Evolutionary conservation across 1,140 invertebrate species (phyloP).

Genomic region (Hylaeus anthracinus): DNA sequence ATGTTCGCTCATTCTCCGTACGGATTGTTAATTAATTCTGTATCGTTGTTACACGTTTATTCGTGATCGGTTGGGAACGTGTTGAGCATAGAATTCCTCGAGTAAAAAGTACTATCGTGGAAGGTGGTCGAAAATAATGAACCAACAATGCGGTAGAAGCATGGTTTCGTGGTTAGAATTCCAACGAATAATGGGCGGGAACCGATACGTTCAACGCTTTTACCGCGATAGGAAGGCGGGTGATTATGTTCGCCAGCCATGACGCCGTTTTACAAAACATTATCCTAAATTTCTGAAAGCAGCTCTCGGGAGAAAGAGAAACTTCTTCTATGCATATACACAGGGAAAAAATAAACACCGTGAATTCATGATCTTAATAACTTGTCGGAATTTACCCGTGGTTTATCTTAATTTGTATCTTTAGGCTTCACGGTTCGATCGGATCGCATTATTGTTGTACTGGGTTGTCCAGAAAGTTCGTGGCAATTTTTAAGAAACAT

Average conservation of each 20-base stretch:
- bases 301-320: constrained; percentile 17
- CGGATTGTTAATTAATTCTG: no score
- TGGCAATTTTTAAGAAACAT: no score
- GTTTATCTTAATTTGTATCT: background rate
- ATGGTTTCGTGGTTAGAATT: constrained; percentile 12
- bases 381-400: background rate
- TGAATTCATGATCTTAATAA: constrained; percentile 1
- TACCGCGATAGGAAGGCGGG: constrained; percentile 37
- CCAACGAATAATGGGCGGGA: constrained; percentile 10
- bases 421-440: background rate
- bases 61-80: no score
- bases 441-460: constrained; percentile 15
- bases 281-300: constrained; percentile 22
- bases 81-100: background rate
- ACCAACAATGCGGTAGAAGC: background rate
- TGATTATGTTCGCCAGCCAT: constrained; percentile 26
- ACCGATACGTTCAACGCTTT: constrained; percentile 38
- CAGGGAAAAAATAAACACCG: background rate
- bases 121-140: background rate
- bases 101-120: background rate
- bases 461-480: background rate
- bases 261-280: constrained; percentile 26
- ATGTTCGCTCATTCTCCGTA: no score
- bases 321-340: background rate
- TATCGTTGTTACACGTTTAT: no score